Conservation (phyloP, 2,797 vertebrate species). For the Urocyon cinereoargenteus region DNA sequence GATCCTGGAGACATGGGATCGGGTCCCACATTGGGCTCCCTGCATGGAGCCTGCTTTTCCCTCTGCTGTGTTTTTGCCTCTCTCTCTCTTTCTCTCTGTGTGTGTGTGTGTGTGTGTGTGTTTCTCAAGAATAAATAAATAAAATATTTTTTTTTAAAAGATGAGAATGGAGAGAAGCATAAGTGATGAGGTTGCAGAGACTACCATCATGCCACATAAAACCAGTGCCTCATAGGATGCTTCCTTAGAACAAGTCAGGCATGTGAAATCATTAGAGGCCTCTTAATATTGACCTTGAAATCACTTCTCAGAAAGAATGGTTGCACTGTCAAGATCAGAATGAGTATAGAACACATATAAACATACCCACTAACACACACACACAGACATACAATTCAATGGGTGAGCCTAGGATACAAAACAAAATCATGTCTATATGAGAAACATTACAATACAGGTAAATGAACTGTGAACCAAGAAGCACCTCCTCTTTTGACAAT, state of each 20-base stretch:
- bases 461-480: background rate
- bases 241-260: background rate
- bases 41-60: too few relatives aligned
- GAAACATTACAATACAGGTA: background rate
- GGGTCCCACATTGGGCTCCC: too few relatives aligned
- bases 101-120: too few relatives aligned
- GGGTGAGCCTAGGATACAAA: background rate
- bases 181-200: background rate
- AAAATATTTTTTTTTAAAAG: too few relatives aligned
- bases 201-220: fast-evolving
- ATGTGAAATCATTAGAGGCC: background rate
- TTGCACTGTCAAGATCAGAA: background rate
- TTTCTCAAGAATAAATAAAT: too few relatives aligned
- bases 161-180: background rate
- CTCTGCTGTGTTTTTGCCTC: too few relatives aligned
- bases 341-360: background rate
- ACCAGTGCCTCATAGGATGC: background rate
- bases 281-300: background rate
- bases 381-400: background rate
- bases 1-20: too few relatives aligned
- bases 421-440: background rate
- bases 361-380: background rate
- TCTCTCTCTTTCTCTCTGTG: too few relatives aligned
- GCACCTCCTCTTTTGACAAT: background rate
- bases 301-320: background rate